Conservation (phyloP, 2,113 vertebrate species). For the Ailurus styani region DNA sequence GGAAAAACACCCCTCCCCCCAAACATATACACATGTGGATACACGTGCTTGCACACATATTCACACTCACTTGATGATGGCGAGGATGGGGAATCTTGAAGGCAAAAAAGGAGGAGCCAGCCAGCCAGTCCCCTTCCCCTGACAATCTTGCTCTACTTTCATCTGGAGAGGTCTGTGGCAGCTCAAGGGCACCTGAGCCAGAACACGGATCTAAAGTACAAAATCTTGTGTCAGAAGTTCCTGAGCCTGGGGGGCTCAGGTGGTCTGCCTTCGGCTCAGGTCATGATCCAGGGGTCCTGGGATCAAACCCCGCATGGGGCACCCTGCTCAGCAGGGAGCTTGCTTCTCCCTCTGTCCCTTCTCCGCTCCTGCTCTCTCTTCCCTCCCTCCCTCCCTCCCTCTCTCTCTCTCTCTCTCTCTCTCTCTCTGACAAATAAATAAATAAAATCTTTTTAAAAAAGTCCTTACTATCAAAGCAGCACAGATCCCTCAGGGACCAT, state of each 20-base stretch:
- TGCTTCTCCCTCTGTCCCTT: neutral
- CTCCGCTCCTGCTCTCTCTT: too few relatives aligned
- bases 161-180: neutral
- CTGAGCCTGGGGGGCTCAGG: neutral
- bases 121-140: fast-evolving
- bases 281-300: neutral
- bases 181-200: neutral
- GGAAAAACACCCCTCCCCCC: neutral
- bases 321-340: too few relatives aligned
- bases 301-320: neutral
- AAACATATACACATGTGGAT: neutral
- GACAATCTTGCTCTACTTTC: neutral
- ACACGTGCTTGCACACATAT: neutral
- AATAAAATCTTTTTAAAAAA: neutral
- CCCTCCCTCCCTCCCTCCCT: neutral
- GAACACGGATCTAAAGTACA: neutral
- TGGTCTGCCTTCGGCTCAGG: neutral
- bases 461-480: neutral
- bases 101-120: neutral
- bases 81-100: neutral
- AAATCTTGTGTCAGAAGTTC: neutral
- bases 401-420: too few relatives aligned
- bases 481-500: neutral
- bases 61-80: neutral
- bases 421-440: neutral